Base-by-base conservation (phyloP, 2,888 invertebrate species). In the Parnassius apollo region DNA sequence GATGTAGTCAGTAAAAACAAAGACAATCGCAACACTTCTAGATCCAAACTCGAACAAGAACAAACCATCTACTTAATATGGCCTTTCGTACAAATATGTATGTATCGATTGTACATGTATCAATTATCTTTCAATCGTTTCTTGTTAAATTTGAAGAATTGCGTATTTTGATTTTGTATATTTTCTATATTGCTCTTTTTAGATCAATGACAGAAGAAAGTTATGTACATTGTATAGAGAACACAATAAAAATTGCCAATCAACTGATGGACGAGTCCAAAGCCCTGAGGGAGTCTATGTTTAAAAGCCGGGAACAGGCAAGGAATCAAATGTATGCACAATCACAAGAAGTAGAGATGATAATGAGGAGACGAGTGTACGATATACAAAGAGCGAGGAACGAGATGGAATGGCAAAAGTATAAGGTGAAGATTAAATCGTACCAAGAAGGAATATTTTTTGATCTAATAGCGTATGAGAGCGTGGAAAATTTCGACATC, bases 331-430 rank as follows among this genome's bases (percentile, higher is more conserved):
- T 97, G 81, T 93, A 94, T 64, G 95, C 96, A 1, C 97, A 98
- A 85, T 93, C 95, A 69, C 96, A 97, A 70, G 93, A 94, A 2
- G 96, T 97, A 0, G 97, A 98, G 81, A 96, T 96, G 82, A 94
- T 95, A 1, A 93, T 97, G 79, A 93, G 98, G 48, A 95, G 97
- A 78, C 93, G 98, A 59, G 95, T 98, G 57, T 98, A 96, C 79
- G 97, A 98, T 79, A 96, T 96, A 53, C 95, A 96, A 78, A 93
- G 96, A 64, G 96, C 96, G 0, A 93, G 96, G 70, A 97, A 97
- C 79, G 98, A 98, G 83, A 93, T 98, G 71, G 95, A 97, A 72
- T 98, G 98, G 97, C 98, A 98, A 87, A 95, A 89, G 69, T 77
- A 83, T 66, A 92, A 92, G 82, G 92, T 89, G 70, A 13, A 25